Base-by-base conservation (phyloP, 2,797 vertebrate species). In the Echiichthys vipera region DNA sequence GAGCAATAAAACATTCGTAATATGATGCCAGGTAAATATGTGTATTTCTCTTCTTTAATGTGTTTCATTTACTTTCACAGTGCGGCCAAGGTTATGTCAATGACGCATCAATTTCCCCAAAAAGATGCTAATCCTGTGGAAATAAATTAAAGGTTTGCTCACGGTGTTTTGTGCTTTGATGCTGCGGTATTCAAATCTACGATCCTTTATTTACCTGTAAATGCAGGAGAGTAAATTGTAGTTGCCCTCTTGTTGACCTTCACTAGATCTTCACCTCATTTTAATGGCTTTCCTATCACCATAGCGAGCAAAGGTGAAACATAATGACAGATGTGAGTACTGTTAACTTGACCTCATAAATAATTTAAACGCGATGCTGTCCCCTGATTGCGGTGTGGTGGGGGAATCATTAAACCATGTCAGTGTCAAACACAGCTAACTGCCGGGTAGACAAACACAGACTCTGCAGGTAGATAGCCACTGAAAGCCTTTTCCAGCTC, bases 301-400 rank as follows among this genome's bases (percentile, higher is more conserved):
- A 55, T 53, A 22, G n/a, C 2, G 4, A 63, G 50, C 65, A 54
- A 50, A 71, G 74, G 55, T 70, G 70, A 71, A 70, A 46, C 42
- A 54, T 32, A 72, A 86, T 69, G 62, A 68, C 37, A 51, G 62
- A 42, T 46, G 51, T 58, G 68, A 77, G 80, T 83, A 78, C 2
- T 3, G 30, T 81, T 59, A 73, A 68, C 51, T 53, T 80, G 43
- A 73, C 72, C 71, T 84, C 70, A 74, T 84, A 76, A 80, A 79
- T 79, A 71, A 86, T 79, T 81, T 74, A 77, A 27, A 83, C n/a
- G 39, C 58, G 65, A 84, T 70, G 57, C 65, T 29, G 49, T 59
- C 49, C 50, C 37, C 66, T 54, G 50, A 78, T 68, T 75, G 59
- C 61, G 27, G 54, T 46, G 47, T 27, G 20, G 17, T 18, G 65